Conservation (phyloP, 1,140 invertebrate genomes). For the Zaprionus lachaisei region DNA sequence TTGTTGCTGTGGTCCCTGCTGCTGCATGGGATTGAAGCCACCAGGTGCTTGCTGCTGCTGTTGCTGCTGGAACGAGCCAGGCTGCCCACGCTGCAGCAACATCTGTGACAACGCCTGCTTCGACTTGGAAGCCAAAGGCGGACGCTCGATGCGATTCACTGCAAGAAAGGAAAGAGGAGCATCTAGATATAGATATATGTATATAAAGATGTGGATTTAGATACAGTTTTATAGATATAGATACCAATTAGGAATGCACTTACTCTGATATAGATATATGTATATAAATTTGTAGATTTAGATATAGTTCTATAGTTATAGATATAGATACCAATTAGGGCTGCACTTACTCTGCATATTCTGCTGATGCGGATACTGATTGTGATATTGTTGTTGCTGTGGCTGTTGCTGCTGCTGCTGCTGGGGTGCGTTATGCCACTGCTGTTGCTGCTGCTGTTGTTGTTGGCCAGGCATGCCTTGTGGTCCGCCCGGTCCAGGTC, state of each 20-base stretch:
- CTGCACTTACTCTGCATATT: slow-evolving; percentile 68
- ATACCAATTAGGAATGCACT: slow-evolving; percentile 4
- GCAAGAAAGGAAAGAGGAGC: slow-evolving; percentile 27
- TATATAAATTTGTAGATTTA: too few relatives aligned
- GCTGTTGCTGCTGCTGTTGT: slow-evolving; percentile 63
- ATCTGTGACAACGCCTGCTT: slow-evolving; percentile 95
- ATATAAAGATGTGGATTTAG: too few relatives aligned
- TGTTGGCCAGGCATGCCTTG: slow-evolving; percentile 62
- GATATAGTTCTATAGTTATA: too few relatives aligned
- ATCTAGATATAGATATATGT: neutral
- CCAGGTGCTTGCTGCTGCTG: slow-evolving; percentile 82
- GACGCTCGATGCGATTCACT: slow-evolving; percentile 89
- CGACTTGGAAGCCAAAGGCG: slow-evolving; percentile 88
- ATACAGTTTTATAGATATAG: too few relatives aligned
- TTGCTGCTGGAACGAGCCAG: slow-evolving; percentile 86
- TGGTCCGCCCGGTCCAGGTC: slow-evolving; percentile 57
- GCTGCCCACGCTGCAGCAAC: slow-evolving; percentile 87
- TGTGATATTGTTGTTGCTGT: slow-evolving; percentile 60
- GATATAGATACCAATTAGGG: neutral
- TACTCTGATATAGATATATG: slow-evolving; percentile 51
- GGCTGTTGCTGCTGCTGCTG: slow-evolving; percentile 77
- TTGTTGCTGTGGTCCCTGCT: slow-evolving; percentile 68
- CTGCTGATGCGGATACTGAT: slow-evolving; percentile 75
- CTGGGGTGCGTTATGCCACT: slow-evolving; percentile 70
- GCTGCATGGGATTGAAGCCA: slow-evolving; percentile 85